A percentile compares a stretch with the other conserved stretches of the same genome.
Evolutionary conservation across 2,113 vertebrate species (phyloP).

Genomic region (Tylochromis polylepis): DNA sequence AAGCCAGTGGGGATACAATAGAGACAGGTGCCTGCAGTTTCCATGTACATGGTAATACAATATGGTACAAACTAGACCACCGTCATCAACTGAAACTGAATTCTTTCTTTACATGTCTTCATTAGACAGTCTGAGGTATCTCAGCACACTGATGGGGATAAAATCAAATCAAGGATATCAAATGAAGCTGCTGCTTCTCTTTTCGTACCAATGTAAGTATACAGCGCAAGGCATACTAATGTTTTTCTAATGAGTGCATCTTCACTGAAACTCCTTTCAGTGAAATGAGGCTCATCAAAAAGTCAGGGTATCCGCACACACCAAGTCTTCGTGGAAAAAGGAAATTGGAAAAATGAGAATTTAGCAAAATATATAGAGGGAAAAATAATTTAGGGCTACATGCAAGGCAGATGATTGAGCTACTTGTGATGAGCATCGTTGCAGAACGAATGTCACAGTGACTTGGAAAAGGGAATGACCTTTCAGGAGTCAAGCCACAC

Average conservation of each 20-base stretch:
- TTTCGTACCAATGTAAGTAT: background rate
- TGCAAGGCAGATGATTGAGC: background rate
- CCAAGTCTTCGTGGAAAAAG: background rate
- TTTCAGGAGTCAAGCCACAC: constrained; percentile 15
- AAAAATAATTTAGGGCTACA: background rate
- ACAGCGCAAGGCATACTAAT: background rate
- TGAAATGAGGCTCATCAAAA: background rate
- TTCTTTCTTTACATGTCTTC: background rate
- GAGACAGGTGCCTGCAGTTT: constrained; percentile 16
- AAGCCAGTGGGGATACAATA: constrained; percentile 1
- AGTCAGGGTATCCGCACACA: background rate
- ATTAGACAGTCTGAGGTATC: constrained; percentile 25
- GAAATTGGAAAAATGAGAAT: background rate
- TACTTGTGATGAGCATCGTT: constrained; percentile 2
- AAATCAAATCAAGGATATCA: constrained; percentile 47
- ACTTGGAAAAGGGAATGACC: constrained; percentile 12
- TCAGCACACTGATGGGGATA: background rate
- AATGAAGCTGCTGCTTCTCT: constrained; percentile 3
- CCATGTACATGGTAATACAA: constrained; percentile 33
- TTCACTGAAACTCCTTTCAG: background rate
- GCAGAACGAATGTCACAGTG: background rate
- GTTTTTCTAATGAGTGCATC: constrained; percentile 38
- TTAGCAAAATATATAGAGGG: background rate
- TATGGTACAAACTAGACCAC: constrained; percentile 37
- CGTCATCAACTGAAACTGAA: background rate